phyloP scores from a whole-genome alignment of 53 echinoderm and acorn worm species.

The Mesocentrotus franciscanus region DNA sequence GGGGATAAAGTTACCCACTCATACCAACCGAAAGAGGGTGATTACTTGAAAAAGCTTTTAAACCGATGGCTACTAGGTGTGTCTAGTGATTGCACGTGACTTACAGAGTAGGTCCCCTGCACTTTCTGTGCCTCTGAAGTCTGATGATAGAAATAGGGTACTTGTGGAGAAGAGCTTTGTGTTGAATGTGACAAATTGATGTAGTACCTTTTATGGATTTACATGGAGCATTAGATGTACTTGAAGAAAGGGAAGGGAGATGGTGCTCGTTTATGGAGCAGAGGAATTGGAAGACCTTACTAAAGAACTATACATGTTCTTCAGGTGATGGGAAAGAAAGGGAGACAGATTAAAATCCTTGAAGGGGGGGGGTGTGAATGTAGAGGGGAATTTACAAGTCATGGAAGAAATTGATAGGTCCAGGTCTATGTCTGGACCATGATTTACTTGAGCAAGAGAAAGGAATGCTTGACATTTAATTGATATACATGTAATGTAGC shows the following conservation, averaged over 20 bases:
- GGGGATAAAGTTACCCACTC: slow-evolving; percentile 34
- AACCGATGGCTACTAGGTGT: slow-evolving; percentile 31
- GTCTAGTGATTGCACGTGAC: slow-evolving; percentile 20
- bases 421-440: too few relatives aligned
- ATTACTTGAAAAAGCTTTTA: slow-evolving; percentile 43
- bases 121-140: neutral
- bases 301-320: neutral
- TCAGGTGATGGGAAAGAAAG: neutral
- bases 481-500: too few relatives aligned
- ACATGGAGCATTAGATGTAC: slow-evolving; percentile 25
- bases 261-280: neutral
- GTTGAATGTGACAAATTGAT: slow-evolving; percentile 40
- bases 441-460: too few relatives aligned
- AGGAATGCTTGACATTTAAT: too few relatives aligned
- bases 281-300: neutral
- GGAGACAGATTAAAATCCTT: neutral
- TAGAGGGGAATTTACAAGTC: neutral
- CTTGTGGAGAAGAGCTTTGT: slow-evolving; percentile 11
- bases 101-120: neutral
- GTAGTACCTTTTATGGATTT: neutral
- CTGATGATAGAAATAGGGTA: slow-evolving; percentile 7
- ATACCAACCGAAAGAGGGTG: neutral
- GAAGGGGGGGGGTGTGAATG: neutral
- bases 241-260: neutral
- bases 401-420: too few relatives aligned